Conservation (phyloP, 2,888 invertebrate species). For the Polydrusus pterygomalis region DNA sequence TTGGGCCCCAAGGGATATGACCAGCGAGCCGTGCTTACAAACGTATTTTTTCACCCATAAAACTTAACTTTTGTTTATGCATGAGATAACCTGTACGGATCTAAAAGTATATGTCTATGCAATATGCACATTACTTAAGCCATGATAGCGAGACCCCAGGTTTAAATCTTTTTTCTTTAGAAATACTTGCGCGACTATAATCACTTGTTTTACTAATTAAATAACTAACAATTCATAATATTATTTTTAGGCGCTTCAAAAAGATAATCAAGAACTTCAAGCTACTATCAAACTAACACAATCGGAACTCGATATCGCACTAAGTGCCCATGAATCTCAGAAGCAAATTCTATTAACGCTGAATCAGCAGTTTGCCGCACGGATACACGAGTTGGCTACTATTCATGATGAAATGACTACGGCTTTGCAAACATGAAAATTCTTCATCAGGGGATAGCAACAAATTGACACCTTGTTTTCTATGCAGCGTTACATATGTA, state of each 20-base stretch:
- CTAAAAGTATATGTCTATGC: too few relatives aligned
- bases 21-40: too few relatives aligned
- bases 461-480: constrained; percentile 34
- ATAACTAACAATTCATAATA: too few relatives aligned
- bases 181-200: too few relatives aligned
- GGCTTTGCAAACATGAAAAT: constrained; percentile 81
- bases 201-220: too few relatives aligned
- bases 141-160: too few relatives aligned
- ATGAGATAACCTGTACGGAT: too few relatives aligned
- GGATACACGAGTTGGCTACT: constrained; percentile 86
- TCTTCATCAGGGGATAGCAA: constrained; percentile 44
- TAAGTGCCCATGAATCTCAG: constrained; percentile 88
- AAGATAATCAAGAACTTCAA: constrained; percentile 79
- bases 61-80: too few relatives aligned
- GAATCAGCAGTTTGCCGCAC: constrained; percentile 87
- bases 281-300: constrained; percentile 84
- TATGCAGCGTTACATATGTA: constrained; percentile 28
- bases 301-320: constrained; percentile 85
- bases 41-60: too few relatives aligned
- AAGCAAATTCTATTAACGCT: constrained; percentile 86
- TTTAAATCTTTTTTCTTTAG: too few relatives aligned
- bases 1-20: too few relatives aligned
- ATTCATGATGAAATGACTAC: constrained; percentile 89
- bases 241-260: constrained; percentile 71
- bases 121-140: too few relatives aligned